Evolutionary conservation across 2,797 vertebrate species (phyloP).

Genomic region (Protonibea diacanthus): DNA sequence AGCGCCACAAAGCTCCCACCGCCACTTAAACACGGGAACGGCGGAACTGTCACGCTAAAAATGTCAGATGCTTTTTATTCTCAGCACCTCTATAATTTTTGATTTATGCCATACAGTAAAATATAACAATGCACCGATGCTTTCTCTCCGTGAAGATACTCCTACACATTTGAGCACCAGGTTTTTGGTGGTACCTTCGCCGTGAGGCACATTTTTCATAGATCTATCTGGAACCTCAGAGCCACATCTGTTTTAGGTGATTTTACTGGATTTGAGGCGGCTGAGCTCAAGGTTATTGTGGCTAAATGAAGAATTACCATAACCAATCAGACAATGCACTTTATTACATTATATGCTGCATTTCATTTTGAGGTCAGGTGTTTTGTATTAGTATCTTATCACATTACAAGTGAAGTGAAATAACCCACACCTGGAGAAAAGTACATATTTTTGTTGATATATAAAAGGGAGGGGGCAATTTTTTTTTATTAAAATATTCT

Average conservation of each 20-base stretch:
- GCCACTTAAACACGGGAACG: conserved; percentile 76
- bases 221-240: conserved; percentile 62
- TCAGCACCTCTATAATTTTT: conserved; percentile 81
- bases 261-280: conserved; percentile 73
- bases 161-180: conserved; percentile 24
- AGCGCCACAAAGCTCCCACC: conserved; percentile 75
- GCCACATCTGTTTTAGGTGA: conserved; percentile 84
- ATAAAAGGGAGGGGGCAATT: conserved; percentile 53
- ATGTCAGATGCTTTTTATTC: conserved; percentile 79
- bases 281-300: conserved; percentile 77
- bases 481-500: conserved; percentile 52
- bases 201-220: conserved; percentile 60
- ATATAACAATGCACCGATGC: conserved; percentile 77
- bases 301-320: conserved; percentile 82
- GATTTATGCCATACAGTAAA: conserved; percentile 81
- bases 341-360: conserved; percentile 80
- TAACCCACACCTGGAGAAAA: conserved; percentile 79
- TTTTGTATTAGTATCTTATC: conserved; percentile 81
- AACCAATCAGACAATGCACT: conserved; percentile 85
- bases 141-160: conserved; percentile 61
- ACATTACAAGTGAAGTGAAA: conserved; percentile 75
- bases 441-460: conserved; percentile 67
- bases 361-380: conserved; percentile 76
- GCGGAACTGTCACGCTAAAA: conserved; percentile 79
- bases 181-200: conserved; percentile 38